Evolutionary conservation across 1,140 invertebrate species (phyloP).

Genomic region (Alviniconcha marisindica): DNA sequence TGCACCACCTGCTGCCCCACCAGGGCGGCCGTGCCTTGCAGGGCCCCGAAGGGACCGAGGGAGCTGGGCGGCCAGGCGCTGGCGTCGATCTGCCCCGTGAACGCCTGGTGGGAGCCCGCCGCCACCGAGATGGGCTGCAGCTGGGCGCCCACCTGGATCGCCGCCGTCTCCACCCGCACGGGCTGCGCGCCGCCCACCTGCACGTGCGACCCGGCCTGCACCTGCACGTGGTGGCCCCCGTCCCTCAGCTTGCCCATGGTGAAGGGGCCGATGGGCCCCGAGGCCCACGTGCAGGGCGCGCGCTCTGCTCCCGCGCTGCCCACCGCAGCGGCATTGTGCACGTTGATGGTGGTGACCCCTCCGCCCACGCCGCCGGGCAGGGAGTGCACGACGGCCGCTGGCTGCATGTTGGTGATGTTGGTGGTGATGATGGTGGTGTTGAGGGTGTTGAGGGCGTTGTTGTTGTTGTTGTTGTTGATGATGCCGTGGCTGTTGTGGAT

Average conservation of each 20-base stretch:
- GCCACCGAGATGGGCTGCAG: constrained; percentile 14
- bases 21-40: constrained; percentile 13
- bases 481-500: background rate
- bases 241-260: constrained; percentile 34
- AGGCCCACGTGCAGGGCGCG: background rate
- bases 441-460: background rate
- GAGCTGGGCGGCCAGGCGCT: background rate
- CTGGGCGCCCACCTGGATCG: background rate
- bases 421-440: constrained; percentile 20
- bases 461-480: constrained; percentile 2
- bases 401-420: constrained; percentile 18
- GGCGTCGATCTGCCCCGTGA: constrained; percentile 25
- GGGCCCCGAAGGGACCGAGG: background rate
- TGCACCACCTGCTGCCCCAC: constrained; percentile 36
- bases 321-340: background rate
- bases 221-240: background rate
- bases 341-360: constrained; percentile 10
- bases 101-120: background rate
- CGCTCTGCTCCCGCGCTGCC: background rate
- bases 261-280: constrained; percentile 27
- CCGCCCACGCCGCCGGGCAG: background rate
- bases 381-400: background rate
- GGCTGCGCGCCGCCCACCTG: background rate
- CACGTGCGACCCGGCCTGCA: background rate
- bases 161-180: too few relatives aligned